phyloP scores from a whole-genome alignment of 2,888 invertebrate species.

The Panorpa germanica region DNA sequence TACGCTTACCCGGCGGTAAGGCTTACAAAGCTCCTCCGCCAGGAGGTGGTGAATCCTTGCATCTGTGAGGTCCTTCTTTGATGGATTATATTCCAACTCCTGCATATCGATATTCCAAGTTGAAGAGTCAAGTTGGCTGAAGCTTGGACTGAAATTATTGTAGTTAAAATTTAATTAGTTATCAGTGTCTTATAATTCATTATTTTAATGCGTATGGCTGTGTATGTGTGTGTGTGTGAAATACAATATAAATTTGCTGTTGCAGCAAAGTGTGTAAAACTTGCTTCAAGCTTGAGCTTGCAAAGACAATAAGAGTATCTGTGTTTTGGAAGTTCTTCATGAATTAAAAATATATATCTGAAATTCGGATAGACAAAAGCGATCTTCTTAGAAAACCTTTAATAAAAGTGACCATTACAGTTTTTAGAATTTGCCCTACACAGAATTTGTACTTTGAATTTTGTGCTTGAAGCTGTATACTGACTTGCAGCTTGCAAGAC shows the following conservation, averaged over 20 bases:
- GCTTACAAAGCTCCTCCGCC: conserved; percentile 75
- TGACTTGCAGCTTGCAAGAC: no score
- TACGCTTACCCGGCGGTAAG: conserved; percentile 64
- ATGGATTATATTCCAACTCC: conserved; percentile 82
- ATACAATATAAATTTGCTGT: not conserved
- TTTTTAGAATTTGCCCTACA: no score
- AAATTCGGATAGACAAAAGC: no score
- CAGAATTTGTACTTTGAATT: no score
- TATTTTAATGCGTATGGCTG: not conserved
- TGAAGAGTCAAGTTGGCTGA: conserved; percentile 67
- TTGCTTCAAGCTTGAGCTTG: no score
- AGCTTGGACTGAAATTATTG: conserved; percentile 46
- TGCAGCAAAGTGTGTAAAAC: not conserved
- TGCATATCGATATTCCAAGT: conserved; percentile 87
- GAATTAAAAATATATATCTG: no score
- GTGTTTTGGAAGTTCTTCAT: no score
- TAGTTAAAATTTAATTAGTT: not conserved
- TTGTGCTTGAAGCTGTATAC: no score
- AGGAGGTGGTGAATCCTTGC: conserved; percentile 86
- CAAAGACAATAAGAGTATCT: no score
- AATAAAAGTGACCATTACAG: no score
- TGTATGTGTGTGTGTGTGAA: no score
- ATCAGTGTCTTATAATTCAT: conserved; percentile 5
- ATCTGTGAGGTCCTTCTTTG: conserved; percentile 80
- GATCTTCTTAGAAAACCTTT: no score